Evolutionary conservation across 1,140 invertebrate species (phyloP), one percentile per base, ranked within the genome.

Genomic region (Whitmania pigra): DNA sequence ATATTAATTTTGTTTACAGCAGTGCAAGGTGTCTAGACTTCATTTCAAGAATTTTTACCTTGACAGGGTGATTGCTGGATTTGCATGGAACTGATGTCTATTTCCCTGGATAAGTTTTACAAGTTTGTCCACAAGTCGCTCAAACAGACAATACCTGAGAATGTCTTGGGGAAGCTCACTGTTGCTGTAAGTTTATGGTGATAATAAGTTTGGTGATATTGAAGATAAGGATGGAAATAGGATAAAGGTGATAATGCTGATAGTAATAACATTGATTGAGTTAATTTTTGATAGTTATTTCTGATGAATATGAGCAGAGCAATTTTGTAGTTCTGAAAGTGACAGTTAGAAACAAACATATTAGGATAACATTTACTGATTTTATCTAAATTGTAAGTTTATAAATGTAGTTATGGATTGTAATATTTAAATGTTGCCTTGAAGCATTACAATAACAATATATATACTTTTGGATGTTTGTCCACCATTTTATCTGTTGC

Each of bases 81-180:
- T 78, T 99, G 94, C 82, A 99, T 99, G 97, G 96, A 99, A 83
- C 86, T 99, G 31, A 99, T 99, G 97, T 95, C 99, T 79, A 93
- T 92, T 0, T 97, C 93, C 20, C 84, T 99, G 80, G 97, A 99
- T 82, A 98, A 98, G 86, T 97, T 99, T 85, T 99, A 99, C 82
- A 94, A 94, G 84, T 92, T 91, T 80, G 93, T 95, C 75, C 94
- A 90, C 83, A 89, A 90, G 78, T 87, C 79, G 55, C 67, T 73
- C 18, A 86, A 75, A 53, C 75, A 76, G 71, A 73, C 18, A 27
- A 82, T 85, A 74, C 82, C 83, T 53, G 83, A 84, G 75, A 75
- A 78, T 67, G 78, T 84, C 27, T 75, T 84, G 36, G 78, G 75
- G 27, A 93, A 94, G 87, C 94, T 98, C 77, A 93, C 93, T 36